Percentiles rank a stretch among this genome's conserved stretches.
These are phyloP conservation scores for Leptobrachium leishanense DNA, from an alignment of 2,113 vertebrate species.

Conservation along the genomic window DNA sequence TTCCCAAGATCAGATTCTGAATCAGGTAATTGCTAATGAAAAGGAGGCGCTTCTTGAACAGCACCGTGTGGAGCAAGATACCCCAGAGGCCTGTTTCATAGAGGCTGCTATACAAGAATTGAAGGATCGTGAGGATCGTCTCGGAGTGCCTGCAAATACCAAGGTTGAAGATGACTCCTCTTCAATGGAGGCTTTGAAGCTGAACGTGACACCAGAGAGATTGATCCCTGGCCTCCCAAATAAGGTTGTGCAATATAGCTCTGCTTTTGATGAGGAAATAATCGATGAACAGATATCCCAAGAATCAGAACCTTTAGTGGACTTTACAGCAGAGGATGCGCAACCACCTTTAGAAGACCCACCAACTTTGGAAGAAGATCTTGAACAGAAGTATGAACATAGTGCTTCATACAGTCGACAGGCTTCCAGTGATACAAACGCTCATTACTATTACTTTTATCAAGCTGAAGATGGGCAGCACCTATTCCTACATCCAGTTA, in stretches of 20 bases:
- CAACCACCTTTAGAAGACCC: slow-evolving; percentile 55
- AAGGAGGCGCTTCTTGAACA: slow-evolving; percentile 78
- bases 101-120: slow-evolving; percentile 90
- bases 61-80: slow-evolving; percentile 81
- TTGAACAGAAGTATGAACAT: slow-evolving; percentile 53
- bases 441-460: slow-evolving; percentile 95
- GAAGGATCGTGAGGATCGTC: slow-evolving; percentile 61
- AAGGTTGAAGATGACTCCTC: neutral
- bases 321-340: slow-evolving; percentile 61
- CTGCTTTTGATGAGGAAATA: slow-evolving; percentile 88
- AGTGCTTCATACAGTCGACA: slow-evolving; percentile 57
- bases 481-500: slow-evolving; percentile 96
- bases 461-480: slow-evolving; percentile 98
- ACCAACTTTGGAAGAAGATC: slow-evolving; percentile 49
- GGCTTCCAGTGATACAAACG: slow-evolving; percentile 55
- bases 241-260: slow-evolving; percentile 76
- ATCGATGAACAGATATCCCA: slow-evolving; percentile 56
- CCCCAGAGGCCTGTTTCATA: slow-evolving; percentile 85
- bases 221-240: neutral
- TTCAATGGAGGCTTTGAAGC: slow-evolving; percentile 6
- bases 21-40: slow-evolving; percentile 81
- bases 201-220: neutral
- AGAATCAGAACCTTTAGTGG: slow-evolving; percentile 27
- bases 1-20: slow-evolving; percentile 81
- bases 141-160: neutral